Evolutionary conservation across 2,888 invertebrate species (phyloP).

Genomic region (Meteorus cinctellus): DNA sequence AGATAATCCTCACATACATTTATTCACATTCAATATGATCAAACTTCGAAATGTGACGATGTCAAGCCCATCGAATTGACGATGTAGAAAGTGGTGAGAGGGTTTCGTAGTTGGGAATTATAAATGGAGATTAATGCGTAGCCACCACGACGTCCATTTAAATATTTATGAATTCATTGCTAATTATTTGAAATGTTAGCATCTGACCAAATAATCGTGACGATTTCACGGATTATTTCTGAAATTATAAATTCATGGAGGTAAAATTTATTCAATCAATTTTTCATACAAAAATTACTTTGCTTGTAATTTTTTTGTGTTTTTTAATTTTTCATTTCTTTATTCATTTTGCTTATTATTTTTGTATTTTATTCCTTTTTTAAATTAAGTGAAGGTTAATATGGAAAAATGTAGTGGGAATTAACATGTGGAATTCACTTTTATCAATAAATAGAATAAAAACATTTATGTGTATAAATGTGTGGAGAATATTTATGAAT

Average conservation of each 20-base stretch:
- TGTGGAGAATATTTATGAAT: slow-evolving; percentile 26
- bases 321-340: neutral
- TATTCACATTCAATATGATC: neutral
- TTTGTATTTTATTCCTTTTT: too few species aligned
- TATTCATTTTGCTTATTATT: neutral
- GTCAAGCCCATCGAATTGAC: neutral
- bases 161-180: slow-evolving; percentile 59
- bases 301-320: neutral
- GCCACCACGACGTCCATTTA: slow-evolving; percentile 51
- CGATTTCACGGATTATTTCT: slow-evolving; percentile 56
- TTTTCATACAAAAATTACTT: neutral
- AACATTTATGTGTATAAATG: neutral
- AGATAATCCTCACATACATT: neutral
- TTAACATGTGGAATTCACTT: slow-evolving; percentile 15
- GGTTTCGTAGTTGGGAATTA: slow-evolving; percentile 49
- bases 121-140: slow-evolving; percentile 65
- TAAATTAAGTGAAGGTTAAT: too few species aligned
- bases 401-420: too few species aligned
- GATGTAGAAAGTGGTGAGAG: neutral
- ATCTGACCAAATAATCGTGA: slow-evolving; percentile 57
- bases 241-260: slow-evolving; percentile 18
- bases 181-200: slow-evolving; percentile 62
- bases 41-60: neutral
- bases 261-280: slow-evolving; percentile 7
- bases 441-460: too few species aligned